Evolutionary conservation across 2,797 vertebrate species (phyloP).

Genomic region (Lycodopsis pacificus): DNA sequence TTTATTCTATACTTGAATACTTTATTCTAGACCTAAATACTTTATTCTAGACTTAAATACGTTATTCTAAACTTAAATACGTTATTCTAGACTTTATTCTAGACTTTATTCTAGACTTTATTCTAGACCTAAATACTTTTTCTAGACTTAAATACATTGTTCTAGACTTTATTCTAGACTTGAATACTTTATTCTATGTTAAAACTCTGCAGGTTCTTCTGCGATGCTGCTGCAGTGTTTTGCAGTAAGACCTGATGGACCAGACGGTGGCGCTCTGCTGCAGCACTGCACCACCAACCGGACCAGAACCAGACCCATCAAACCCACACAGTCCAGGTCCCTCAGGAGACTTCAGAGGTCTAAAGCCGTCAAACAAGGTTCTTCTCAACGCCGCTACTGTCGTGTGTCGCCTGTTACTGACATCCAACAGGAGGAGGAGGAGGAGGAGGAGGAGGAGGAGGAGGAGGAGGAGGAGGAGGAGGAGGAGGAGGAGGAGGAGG

Average conservation of each 20-base stretch:
- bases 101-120: too few species aligned
- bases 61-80: too few species aligned
- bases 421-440: neutral
- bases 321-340: slow-evolving; percentile 31
- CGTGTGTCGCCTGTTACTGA: neutral
- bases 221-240: slow-evolving; percentile 66
- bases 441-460: neutral
- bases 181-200: neutral
- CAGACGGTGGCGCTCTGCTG: slow-evolving; percentile 62
- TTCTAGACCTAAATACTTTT: too few species aligned
- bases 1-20: too few species aligned
- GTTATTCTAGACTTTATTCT: too few species aligned
- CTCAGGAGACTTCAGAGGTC: slow-evolving; percentile 31
- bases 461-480: neutral
- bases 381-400: accelerated
- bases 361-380: neutral
- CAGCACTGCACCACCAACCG: slow-evolving; percentile 63
- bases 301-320: slow-evolving; percentile 50
- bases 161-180: too few species aligned
- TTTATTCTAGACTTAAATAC: too few species aligned
- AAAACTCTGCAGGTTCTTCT: slow-evolving; percentile 44
- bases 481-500: neutral
- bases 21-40: too few species aligned
- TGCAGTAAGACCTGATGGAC: slow-evolving; percentile 50
- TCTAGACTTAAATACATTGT: too few species aligned